Base-by-base conservation (phyloP, 2,888 invertebrate genomes). In the Drosophila mettleri region DNA sequence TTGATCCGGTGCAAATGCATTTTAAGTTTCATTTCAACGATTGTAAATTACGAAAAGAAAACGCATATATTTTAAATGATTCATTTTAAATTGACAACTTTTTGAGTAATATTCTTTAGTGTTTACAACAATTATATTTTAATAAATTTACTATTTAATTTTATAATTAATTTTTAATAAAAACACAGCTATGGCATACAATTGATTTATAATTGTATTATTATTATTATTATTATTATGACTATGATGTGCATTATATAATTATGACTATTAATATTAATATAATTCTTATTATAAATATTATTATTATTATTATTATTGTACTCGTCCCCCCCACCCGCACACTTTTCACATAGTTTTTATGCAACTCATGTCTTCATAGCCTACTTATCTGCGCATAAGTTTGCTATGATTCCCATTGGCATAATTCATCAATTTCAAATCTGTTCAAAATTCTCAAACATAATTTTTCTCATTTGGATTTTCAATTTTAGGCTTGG, bases 401-500 rank as follows among this genome's bases (percentile, higher is more conserved):
- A 80, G 60, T 64, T 66, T 55, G 73, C 48, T 73, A 73, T 83
- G 69, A 58, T 46, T 24, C 22, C 33, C 38, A 38, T 54, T 45
- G 53, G 45, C 65, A 74, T 59, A 39, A 45, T 29, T 54, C 46
- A 51, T 43, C 24, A 18, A 8, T 39, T 22, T 8, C 8, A 39
- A 57, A 14, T 34, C 38, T 4, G n/a, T 27, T 64, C 55, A 58
- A 48, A 66, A 22, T 20, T 53, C 38, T 31, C 27, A 33, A 22
- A 22, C 49, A 36, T n/a, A n/a, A n/a, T 27, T 31, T 43, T 7
- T n/a, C n/a, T 38, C 41, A 45, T 79, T 77, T 78, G 68, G 91
- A 91, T 91, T 91, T 90, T 90, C 91, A 87, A 87, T 88, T 91
- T 91, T 91, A 90, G 87, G 88, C 83, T 80, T 75, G 82, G 80